Percentiles rank a stretch among this genome's conserved stretches.
phyloP scores from a whole-genome alignment of 35 echinoderm and acorn worm species.

The Acanthaster planci region DNA sequence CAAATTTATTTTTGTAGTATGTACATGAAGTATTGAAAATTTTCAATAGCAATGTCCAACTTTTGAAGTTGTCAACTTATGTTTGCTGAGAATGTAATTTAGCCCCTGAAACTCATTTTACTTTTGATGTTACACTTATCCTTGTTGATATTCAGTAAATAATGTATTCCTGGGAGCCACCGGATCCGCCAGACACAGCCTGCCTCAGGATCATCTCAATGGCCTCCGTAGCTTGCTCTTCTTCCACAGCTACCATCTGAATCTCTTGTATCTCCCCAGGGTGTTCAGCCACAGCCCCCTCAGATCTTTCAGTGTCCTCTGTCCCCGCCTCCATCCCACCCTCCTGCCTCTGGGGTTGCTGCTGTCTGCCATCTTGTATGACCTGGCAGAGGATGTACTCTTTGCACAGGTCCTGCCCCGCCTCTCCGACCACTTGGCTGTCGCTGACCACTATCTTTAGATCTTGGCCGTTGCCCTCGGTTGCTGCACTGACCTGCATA shows the following conservation, averaged over 20 bases:
- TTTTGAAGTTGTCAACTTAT: too few species aligned
- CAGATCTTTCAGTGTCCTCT: background rate
- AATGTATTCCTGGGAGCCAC: background rate
- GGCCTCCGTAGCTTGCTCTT: background rate
- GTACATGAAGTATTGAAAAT: too few species aligned
- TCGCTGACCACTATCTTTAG: too few species aligned
- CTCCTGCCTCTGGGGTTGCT: background rate
- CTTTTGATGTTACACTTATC: too few species aligned
- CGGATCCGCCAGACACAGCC: background rate
- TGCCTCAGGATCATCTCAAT: constrained; percentile 13
- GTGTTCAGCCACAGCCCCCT: background rate
- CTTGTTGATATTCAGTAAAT: background rate
- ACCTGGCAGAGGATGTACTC: constrained; percentile 19
- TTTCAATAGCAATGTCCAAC: too few species aligned
- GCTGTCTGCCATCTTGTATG: background rate
- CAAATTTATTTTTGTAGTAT: too few species aligned
- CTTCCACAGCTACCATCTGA: constrained; percentile 11
- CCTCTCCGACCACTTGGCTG: too few species aligned
- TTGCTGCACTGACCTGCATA: too few species aligned
- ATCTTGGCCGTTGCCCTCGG: too few species aligned
- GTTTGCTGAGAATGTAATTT: too few species aligned
- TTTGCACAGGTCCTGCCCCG: background rate
- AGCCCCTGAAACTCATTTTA: too few species aligned
- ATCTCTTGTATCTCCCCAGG: background rate
- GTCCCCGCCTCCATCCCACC: background rate